These are phyloP conservation scores for Horisme vitalbata DNA, from an alignment of 2,888 invertebrate genomes.

Conservation along the genomic window DNA sequence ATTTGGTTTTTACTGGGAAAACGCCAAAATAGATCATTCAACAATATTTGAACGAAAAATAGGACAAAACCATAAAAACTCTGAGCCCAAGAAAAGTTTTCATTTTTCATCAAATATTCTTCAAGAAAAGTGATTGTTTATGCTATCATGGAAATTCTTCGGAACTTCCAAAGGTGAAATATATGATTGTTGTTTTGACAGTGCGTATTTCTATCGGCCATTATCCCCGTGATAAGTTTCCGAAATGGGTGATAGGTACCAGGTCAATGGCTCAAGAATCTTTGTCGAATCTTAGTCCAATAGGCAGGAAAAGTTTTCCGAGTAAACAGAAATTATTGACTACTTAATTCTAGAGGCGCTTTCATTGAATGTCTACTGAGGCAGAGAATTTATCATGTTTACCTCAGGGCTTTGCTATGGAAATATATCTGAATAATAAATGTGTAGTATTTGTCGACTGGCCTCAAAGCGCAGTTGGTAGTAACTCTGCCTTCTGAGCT, in stretches of 20 bases:
- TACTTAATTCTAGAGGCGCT: constrained; percentile 2
- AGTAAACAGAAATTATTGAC: constrained; percentile 22
- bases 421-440: constrained; percentile 7
- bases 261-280: constrained; percentile 25
- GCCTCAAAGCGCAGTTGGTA: too few relatives aligned
- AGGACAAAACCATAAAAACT: too few relatives aligned
- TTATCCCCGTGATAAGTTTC: constrained; percentile 46
- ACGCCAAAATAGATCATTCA: too few relatives aligned
- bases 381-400: constrained; percentile 11
- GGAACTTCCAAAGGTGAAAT: not conserved
- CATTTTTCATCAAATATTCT: too few relatives aligned
- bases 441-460: too few relatives aligned
- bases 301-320: constrained; percentile 21
- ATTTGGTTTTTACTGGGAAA: too few relatives aligned
- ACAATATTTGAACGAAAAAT: too few relatives aligned
- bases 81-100: too few relatives aligned
- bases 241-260: constrained; percentile 44
- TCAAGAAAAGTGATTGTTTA: not conserved
- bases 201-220: constrained; percentile 39
- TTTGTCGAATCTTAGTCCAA: constrained; percentile 19
- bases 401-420: constrained; percentile 1
- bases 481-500: too few relatives aligned
- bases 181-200: constrained; percentile 20
- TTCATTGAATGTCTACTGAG: not conserved
- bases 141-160: not conserved